Conservation (phyloP, 2,888 invertebrate genomes). For the Tryphoninae sp. region DNA sequence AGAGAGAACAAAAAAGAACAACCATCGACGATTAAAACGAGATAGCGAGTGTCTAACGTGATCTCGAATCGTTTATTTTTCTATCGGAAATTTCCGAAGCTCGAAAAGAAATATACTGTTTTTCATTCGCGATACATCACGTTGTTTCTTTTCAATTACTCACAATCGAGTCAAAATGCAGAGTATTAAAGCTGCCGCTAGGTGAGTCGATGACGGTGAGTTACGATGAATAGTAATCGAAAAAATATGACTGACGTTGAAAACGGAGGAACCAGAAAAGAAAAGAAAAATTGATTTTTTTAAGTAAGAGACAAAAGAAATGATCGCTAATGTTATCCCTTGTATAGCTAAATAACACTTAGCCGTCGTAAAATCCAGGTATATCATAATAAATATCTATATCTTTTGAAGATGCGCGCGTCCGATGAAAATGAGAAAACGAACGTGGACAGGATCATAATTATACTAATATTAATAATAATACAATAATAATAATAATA, state of each 20-base stretch:
- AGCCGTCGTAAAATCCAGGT: conserved; percentile 44
- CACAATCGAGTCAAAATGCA: conserved; percentile 14
- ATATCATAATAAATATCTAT: conserved; percentile 50
- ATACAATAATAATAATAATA: conserved; percentile 47
- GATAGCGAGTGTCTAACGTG: conserved; percentile 30
- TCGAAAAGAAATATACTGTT: not conserved
- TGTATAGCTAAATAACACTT: conserved; percentile 69
- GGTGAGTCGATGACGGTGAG: conserved; percentile 15
- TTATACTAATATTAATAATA: conserved; percentile 51
- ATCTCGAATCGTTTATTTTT: conserved; percentile 7
- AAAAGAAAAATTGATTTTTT: conserved; percentile 43
- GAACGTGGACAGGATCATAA: conserved; percentile 54
- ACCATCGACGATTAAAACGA: conserved; percentile 58
- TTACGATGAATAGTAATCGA: not conserved
- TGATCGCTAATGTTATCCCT: conserved; percentile 72
- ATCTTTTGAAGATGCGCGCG: conserved; percentile 45
- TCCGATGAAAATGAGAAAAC: conserved; percentile 18
- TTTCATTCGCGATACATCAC: not conserved
- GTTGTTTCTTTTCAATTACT: conserved; percentile 4
- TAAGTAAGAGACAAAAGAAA: conserved; percentile 64
- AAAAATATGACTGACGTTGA: conserved; percentile 45
- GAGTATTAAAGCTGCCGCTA: conserved; percentile 13
- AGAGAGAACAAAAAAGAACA: conserved; percentile 47
- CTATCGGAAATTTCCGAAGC: not conserved
- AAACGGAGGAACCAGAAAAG: conserved; percentile 1